Percentiles rank a stretch among this genome's conserved stretches.
These are phyloP conservation scores for Agriopis leucophaearia DNA, from an alignment of 2,888 invertebrate species.

Conservation along the genomic window DNA sequence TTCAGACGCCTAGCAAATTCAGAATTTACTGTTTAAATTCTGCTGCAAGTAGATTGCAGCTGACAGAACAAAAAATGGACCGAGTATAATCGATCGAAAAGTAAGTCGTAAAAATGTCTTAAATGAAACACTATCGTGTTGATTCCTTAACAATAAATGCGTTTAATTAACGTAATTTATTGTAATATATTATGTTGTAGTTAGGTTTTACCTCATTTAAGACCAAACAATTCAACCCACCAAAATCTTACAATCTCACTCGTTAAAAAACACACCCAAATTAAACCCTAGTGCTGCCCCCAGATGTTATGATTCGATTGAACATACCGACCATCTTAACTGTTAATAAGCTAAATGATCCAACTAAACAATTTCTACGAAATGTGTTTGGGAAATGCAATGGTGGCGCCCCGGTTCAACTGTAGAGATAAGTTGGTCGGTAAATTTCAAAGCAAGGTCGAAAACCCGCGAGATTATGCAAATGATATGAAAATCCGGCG, in stretches of 20 bases:
- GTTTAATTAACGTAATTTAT: too few relatives aligned
- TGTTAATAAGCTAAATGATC: background rate
- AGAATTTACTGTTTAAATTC: too few relatives aligned
- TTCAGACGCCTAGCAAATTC: too few relatives aligned
- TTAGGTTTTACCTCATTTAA: too few relatives aligned
- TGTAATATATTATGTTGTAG: too few relatives aligned
- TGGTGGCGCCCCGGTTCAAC: background rate
- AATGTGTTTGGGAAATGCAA: background rate
- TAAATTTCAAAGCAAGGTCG: slow-evolving; percentile 44
- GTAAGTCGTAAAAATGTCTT: too few relatives aligned
- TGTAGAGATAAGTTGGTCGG: background rate
- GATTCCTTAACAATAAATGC: too few relatives aligned
- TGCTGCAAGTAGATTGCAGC: too few relatives aligned
- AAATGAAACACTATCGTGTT: too few relatives aligned
- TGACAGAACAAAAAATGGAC: too few relatives aligned
- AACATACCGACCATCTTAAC: background rate
- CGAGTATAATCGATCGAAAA: too few relatives aligned
- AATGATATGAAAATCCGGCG: slow-evolving; percentile 72
- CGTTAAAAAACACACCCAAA: slow-evolving; percentile 47
- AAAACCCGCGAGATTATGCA: slow-evolving; percentile 66
- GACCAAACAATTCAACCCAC: background rate
- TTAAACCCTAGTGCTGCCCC: slow-evolving; percentile 41
- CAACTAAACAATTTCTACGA: background rate
- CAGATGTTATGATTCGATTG: slow-evolving; percentile 56
- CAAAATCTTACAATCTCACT: background rate